phyloP scores from a whole-genome alignment of 2,888 invertebrate genomes.

The Mamestra brassicae region DNA sequence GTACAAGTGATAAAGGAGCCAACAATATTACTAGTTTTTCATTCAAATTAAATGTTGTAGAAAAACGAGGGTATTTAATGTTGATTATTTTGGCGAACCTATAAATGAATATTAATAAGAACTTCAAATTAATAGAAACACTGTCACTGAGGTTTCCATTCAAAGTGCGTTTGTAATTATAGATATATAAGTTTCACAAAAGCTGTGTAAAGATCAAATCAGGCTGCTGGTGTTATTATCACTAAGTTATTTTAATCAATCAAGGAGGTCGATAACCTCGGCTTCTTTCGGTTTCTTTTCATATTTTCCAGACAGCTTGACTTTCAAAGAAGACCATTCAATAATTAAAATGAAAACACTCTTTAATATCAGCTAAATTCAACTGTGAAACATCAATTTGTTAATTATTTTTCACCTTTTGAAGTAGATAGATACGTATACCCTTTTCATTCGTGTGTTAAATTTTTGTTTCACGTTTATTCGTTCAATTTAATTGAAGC shows the following conservation, averaged over 20 bases:
- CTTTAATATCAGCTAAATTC: constrained; percentile 45
- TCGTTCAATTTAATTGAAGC: constrained; percentile 47
- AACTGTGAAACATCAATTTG: constrained; percentile 46
- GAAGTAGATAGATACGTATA: constrained; percentile 35
- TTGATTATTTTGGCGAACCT: neutral
- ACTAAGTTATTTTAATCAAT: constrained; percentile 1
- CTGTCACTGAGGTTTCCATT: neutral
- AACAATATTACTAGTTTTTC: neutral
- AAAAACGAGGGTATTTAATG: neutral
- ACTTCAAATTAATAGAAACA: neutral
- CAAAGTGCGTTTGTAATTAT: neutral
- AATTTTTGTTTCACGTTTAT: constrained; percentile 28
- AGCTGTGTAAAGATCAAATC: constrained; percentile 14
- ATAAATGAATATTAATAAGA: neutral
- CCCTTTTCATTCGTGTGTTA: constrained; percentile 42
- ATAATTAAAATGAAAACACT: constrained; percentile 57
- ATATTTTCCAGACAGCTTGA: constrained; percentile 53
- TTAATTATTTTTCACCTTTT: constrained; percentile 61
- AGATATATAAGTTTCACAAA: constrained; percentile 10
- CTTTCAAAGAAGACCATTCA: constrained; percentile 50
- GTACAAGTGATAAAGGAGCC: too few species aligned
- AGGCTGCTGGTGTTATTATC: neutral
- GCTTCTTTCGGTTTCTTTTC: constrained; percentile 40
- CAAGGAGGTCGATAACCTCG: neutral
- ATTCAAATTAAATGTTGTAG: neutral